Conservation (phyloP, 2,113 vertebrate species). For the Trinectes maculatus region DNA sequence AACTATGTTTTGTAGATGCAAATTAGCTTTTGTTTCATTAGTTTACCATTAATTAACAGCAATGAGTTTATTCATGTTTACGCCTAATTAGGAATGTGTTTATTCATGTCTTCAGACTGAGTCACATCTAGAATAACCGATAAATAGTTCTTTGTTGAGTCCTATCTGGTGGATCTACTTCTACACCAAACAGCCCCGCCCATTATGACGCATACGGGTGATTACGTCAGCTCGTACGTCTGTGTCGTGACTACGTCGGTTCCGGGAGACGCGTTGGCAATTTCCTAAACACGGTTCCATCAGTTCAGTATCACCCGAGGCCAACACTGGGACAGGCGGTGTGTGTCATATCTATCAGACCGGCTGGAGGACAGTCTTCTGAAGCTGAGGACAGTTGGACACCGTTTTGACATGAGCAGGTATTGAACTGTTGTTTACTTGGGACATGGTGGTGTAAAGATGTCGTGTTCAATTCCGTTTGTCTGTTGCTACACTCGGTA, state of each 20-base stretch:
- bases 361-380: constrained; percentile 11
- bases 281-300: constrained; percentile 72
- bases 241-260: constrained; percentile 55
- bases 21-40: no score
- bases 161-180: background rate
- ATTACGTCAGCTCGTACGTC: constrained; percentile 56
- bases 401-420: constrained; percentile 71
- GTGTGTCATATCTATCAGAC: constrained; percentile 17
- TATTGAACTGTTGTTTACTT: constrained; percentile 1
- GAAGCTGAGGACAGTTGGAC: constrained; percentile 17
- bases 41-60: no score
- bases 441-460: background rate
- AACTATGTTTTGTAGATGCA: no score
- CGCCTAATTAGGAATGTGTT: no score
- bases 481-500: constrained; percentile 1
- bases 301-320: constrained; percentile 25
- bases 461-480: background rate
- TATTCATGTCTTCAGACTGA: no score
- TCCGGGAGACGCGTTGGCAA: constrained; percentile 82
- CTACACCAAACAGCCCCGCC: constrained; percentile 8
- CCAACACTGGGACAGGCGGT: background rate
- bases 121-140: no score
- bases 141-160: background rate
- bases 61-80: no score
- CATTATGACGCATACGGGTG: constrained; percentile 32